phyloP scores from a whole-genome alignment of 64 coral and sea anemone species.

The Montipora efflorescens region DNA sequence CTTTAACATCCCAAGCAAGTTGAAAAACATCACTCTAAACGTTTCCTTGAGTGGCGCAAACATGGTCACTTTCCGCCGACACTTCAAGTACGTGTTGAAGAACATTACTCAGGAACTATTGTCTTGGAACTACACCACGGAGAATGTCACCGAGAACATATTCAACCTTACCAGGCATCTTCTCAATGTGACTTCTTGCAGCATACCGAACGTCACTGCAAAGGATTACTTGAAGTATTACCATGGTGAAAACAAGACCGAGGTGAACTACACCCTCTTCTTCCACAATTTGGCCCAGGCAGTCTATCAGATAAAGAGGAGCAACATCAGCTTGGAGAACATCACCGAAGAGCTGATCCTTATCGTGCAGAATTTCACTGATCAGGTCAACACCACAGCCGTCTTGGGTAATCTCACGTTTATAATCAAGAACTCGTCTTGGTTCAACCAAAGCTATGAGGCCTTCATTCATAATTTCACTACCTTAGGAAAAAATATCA shows the following conservation, averaged over 20 bases:
- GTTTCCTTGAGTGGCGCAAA: slow-evolving; percentile 63
- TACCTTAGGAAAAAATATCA: background rate
- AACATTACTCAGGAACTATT: slow-evolving; percentile 72
- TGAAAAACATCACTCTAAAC: slow-evolving; percentile 80
- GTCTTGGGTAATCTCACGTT: slow-evolving; percentile 61
- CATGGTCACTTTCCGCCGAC: slow-evolving; percentile 47
- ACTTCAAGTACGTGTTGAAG: slow-evolving; percentile 63
- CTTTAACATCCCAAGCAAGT: slow-evolving; percentile 74
- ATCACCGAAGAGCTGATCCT: slow-evolving; percentile 74
- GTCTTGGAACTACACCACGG: slow-evolving; percentile 60
- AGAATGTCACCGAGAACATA: slow-evolving; percentile 66
- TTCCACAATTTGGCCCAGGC: slow-evolving; percentile 40
- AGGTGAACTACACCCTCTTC: slow-evolving; percentile 40
- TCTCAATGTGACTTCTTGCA: slow-evolving; percentile 67
- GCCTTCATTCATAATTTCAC: slow-evolving; percentile 44
- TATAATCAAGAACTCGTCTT: slow-evolving; percentile 41
- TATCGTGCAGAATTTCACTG: slow-evolving; percentile 69
- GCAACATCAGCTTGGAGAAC: slow-evolving; percentile 54
- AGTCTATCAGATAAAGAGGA: slow-evolving; percentile 14
- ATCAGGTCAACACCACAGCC: slow-evolving; percentile 58
- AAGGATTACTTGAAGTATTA: slow-evolving; percentile 52
- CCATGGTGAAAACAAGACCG: slow-evolving; percentile 7
- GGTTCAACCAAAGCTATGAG: slow-evolving; percentile 45
- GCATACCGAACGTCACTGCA: slow-evolving; percentile 56
- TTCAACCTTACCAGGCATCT: slow-evolving; percentile 59